These are phyloP conservation scores for Burhinus bistriatus DNA, from an alignment of 2,113 vertebrate species.

Conservation along the genomic window DNA sequence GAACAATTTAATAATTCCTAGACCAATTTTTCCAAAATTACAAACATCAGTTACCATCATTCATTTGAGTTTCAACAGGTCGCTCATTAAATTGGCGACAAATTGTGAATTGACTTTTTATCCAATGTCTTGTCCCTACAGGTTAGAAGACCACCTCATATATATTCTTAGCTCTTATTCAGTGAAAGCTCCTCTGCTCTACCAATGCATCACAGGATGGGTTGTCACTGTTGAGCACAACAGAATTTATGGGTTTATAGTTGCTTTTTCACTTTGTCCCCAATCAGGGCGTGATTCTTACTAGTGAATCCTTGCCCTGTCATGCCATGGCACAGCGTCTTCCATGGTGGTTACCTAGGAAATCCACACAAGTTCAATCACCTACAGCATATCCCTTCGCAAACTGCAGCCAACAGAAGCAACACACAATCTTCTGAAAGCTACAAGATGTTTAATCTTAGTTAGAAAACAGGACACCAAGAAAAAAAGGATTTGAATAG, in stretches of 20 bases:
- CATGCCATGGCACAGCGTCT: background rate
- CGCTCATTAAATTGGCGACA: background rate
- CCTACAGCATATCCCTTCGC: background rate
- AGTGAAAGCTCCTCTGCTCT: background rate
- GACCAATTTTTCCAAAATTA: background rate
- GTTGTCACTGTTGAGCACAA: background rate
- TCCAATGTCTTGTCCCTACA: background rate
- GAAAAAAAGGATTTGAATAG: background rate
- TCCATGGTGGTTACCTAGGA: background rate
- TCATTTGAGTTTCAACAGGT: background rate
- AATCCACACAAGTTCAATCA: background rate
- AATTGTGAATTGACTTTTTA: background rate
- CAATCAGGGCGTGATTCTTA: background rate
- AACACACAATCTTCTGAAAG: background rate
- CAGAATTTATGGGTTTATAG: background rate
- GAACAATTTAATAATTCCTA: background rate
- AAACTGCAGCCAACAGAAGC: background rate
- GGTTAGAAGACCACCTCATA: fast-evolving
- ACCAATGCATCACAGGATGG: background rate
- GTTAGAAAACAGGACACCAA: background rate
- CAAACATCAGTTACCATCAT: background rate
- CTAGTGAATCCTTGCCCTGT: background rate
- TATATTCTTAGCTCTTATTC: background rate
- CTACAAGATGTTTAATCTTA: background rate
- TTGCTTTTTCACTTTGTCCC: background rate